Conservation (phyloP, 2,888 invertebrate species). For the Nephrotoma appendiculata region DNA sequence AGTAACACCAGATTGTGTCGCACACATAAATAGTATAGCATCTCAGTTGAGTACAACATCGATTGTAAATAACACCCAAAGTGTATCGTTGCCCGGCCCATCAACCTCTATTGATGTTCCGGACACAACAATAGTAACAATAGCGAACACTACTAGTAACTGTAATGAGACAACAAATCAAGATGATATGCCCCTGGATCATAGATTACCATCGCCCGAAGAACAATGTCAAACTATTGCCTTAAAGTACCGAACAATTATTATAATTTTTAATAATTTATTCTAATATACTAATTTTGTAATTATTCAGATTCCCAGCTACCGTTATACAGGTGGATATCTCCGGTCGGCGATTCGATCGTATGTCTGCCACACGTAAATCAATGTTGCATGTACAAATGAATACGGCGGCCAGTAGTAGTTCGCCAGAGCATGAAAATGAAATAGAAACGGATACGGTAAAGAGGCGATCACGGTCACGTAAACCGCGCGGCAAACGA, state of each 20-base stretch:
- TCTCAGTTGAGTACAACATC: slow-evolving; percentile 17
- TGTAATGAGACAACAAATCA: slow-evolving; percentile 35
- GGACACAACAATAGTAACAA: slow-evolving; percentile 15
- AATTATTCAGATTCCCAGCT: slow-evolving; percentile 56
- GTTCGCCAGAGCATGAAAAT: slow-evolving; percentile 11
- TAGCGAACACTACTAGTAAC: slow-evolving; percentile 16
- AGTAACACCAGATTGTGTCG: slow-evolving; percentile 61
- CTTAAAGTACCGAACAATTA: slow-evolving; percentile 47
- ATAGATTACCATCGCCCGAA: slow-evolving; percentile 74
- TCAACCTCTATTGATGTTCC: slow-evolving; percentile 29
- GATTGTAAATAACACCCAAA: slow-evolving; percentile 16
- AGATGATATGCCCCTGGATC: slow-evolving; percentile 53
- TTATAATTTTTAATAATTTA: slow-evolving; percentile 9
- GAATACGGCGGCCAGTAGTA: slow-evolving; percentile 4
- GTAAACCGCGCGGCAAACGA: slow-evolving; percentile 67
- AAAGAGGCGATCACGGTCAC: slow-evolving; percentile 53
- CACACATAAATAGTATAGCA: slow-evolving; percentile 34
- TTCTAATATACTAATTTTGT: neutral
- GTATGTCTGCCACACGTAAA: slow-evolving; percentile 75
- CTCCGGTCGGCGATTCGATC: slow-evolving; percentile 73
- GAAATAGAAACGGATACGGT: slow-evolving; percentile 44
- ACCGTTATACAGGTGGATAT: slow-evolving; percentile 81
- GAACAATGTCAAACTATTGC: slow-evolving; percentile 73
- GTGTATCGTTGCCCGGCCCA: slow-evolving; percentile 17
- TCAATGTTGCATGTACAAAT: slow-evolving; percentile 48